phyloP scores from a whole-genome alignment of 2,113 vertebrate species.

The Salvelinus namaycush region DNA sequence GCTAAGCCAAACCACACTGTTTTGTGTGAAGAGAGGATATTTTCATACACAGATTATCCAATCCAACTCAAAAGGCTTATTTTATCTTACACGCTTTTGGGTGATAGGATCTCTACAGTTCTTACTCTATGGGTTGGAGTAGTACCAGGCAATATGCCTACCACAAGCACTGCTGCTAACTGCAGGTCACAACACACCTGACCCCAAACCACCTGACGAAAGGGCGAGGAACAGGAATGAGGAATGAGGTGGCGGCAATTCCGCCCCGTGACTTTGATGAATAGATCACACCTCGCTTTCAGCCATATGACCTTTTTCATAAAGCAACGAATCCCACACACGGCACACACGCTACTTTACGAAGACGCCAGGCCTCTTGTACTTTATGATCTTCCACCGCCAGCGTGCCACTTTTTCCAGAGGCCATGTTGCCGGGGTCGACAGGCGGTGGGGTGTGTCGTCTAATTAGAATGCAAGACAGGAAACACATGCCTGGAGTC shows the following conservation, averaged over 20 bases:
- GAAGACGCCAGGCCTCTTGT: slow-evolving; percentile 33
- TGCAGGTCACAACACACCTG: slow-evolving; percentile 42
- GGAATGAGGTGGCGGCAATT: slow-evolving; percentile 22
- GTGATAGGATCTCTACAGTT: slow-evolving; percentile 20
- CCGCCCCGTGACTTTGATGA: slow-evolving; percentile 34
- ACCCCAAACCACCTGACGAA: slow-evolving; percentile 38
- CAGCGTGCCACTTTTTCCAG: slow-evolving; percentile 18
- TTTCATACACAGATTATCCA: slow-evolving; percentile 25
- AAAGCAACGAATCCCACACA: slow-evolving; percentile 27
- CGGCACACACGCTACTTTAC: slow-evolving; percentile 4
- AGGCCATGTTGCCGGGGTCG: slow-evolving; percentile 1
- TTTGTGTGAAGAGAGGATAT: background rate
- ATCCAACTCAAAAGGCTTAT: slow-evolving; percentile 25
- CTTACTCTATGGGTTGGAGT: background rate
- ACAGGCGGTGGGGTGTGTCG: slow-evolving; percentile 22
- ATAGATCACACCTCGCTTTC: slow-evolving; percentile 61
- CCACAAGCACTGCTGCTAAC: slow-evolving; percentile 19
- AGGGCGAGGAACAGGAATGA: slow-evolving; percentile 33
- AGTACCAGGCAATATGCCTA: slow-evolving; percentile 7
- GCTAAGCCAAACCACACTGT: slow-evolving; percentile 16
- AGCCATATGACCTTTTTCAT: slow-evolving; percentile 64
- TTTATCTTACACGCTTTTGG: slow-evolving; percentile 10
- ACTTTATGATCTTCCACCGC: slow-evolving; percentile 20
- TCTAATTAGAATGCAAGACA: slow-evolving; percentile 64
- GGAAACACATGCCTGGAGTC: slow-evolving; percentile 65